These are phyloP conservation scores for Donacobius atricapilla DNA, from an alignment of 2,113 vertebrate species.

Conservation along the genomic window DNA sequence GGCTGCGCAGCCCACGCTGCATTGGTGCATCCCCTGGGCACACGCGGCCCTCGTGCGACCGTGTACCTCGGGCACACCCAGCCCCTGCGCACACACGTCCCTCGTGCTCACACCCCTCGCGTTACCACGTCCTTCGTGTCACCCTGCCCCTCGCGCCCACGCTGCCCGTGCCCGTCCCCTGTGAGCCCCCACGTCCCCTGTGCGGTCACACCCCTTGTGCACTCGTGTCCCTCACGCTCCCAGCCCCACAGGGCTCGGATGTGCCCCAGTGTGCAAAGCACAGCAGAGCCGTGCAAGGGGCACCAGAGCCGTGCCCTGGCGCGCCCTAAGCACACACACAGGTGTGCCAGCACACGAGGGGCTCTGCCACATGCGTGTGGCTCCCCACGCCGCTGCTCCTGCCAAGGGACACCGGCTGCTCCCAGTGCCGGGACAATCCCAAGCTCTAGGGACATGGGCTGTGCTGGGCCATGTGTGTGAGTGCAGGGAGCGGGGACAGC, in stretches of 20 bases:
- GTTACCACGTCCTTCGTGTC: not conserved
- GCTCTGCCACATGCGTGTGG: not conserved
- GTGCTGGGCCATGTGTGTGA: not conserved
- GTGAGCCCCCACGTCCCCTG: accelerated
- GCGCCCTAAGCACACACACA: not conserved
- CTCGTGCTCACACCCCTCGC: accelerated
- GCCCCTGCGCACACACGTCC: accelerated
- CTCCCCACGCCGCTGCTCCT: not conserved
- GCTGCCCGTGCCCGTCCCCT: accelerated
- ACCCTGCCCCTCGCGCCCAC: accelerated
- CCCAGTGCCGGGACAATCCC: not conserved
- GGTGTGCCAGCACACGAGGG: accelerated
- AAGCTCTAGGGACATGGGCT: not conserved
- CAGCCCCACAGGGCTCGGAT: not conserved
- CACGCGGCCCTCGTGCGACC: not conserved
- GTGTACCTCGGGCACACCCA: accelerated
- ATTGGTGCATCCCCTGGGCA: not conserved
- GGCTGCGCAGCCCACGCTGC: accelerated
- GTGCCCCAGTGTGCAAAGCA: accelerated
- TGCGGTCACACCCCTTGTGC: accelerated
- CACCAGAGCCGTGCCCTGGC: not conserved
- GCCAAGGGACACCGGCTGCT: accelerated
- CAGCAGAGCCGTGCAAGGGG: accelerated
- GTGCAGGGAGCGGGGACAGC: not conserved
- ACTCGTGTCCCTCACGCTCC: not conserved